These are phyloP conservation scores for Caenorhabditis imperialis DNA, from an alignment of 2,888 invertebrate species.

Conservation along the genomic window DNA sequence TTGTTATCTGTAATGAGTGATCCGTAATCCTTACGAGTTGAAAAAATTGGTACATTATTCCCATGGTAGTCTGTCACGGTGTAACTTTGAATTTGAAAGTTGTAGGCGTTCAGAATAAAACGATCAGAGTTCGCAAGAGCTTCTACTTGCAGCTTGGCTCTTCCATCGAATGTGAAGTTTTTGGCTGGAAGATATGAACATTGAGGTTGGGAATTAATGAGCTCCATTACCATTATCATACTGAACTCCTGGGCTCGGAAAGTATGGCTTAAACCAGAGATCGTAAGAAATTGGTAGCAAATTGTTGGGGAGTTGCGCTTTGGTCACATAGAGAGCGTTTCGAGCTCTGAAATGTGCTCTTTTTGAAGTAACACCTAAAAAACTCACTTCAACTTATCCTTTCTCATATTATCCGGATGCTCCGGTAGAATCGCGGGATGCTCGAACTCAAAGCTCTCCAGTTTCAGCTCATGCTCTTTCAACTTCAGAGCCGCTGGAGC, in stretches of 20 bases:
- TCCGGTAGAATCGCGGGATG: constrained; percentile 46
- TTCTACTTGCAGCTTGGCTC: constrained; percentile 34
- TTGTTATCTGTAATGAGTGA: too few relatives aligned
- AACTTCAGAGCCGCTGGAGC: too few relatives aligned
- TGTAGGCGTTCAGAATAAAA: constrained; percentile 48
- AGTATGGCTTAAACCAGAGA: constrained; percentile 61
- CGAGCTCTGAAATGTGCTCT: constrained; percentile 38
- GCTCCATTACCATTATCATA: constrained; percentile 52
- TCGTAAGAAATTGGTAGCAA: constrained; percentile 53
- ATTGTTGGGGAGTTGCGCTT: constrained; percentile 50
- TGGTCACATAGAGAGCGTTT: constrained; percentile 36
- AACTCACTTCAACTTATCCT: constrained; percentile 33
- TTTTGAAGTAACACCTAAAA: too few relatives aligned
- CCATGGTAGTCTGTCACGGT: constrained; percentile 23
- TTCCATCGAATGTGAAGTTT: constrained; percentile 64
- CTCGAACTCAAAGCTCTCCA: constrained; percentile 22
- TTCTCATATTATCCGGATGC: constrained; percentile 29
- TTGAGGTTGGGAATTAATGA: too few relatives aligned
- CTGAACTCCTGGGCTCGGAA: constrained; percentile 51
- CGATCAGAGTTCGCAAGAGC: constrained; percentile 33
- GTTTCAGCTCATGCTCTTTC: too few relatives aligned
- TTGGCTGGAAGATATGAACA: constrained; percentile 42
- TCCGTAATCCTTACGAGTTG: constrained; percentile 23
- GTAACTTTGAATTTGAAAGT: constrained; percentile 40
- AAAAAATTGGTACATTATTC: constrained; percentile 30